Base-by-base conservation (phyloP, 2,888 invertebrate species). In the Temnothorax unifasciatus region DNA sequence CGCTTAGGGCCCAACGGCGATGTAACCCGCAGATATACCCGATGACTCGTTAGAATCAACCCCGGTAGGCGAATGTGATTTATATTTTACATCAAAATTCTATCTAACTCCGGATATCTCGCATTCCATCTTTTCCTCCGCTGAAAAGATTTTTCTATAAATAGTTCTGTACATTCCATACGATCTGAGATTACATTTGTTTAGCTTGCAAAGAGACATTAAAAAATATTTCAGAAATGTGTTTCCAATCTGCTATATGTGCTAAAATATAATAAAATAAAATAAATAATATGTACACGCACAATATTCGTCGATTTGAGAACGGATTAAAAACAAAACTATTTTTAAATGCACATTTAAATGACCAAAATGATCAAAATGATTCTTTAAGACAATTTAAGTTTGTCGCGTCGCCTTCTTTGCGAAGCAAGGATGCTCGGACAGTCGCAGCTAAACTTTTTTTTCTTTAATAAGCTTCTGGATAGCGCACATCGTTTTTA, bases 291-390 rank as follows among this genome's bases (percentile, higher is more conserved):
- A 8, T 57, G 3, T 34, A 63, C 3, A 21, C 41, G 18, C 41
- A 41, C 79, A 21, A 73, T 3, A 6, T 25, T 25, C 1, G 38
- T 41, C 6, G 25, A 59, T 38, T 74, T 44, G 73, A 38, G 34
- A 83, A 63, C 47, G 3, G 79, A 79, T 68, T 79, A 88, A 0
- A 9, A 38, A 64, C 18, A 2, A 0, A 34, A 76, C 69, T 44
- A 57, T 54, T 81, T 85, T 82, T 82, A 87, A 85, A 87, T 88
- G 63, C 76, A 77, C 69, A 71, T 84, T 87, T 86, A 87, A 84
- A 84, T 57, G 81, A 79, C 34, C 64, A 61, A 84, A 87, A 87
- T 87, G 87, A 74, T 84, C 85, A 54, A 64, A 83, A 71, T 64
- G 54, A 82, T 87, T 75, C 34, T 71, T 82, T 82, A 64, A 61